Evolutionary conservation across 2,888 invertebrate species (phyloP), one percentile per base, ranked within the genome.

Genomic region (Andrena hattorfiana): DNA sequence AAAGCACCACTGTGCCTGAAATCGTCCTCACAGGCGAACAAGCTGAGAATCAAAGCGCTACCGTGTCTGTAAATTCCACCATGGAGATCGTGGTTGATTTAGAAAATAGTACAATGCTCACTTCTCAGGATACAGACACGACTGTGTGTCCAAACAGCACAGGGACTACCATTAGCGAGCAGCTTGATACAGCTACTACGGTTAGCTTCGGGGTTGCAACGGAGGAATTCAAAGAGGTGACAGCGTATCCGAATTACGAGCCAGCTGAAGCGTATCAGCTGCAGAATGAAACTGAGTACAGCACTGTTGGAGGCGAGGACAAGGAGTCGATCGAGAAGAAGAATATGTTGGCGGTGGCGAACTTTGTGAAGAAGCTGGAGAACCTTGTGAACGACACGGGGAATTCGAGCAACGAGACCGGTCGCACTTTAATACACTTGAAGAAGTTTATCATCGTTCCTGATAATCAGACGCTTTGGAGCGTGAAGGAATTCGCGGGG

Each of bases 301-400:
- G 6, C 4, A 10, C 16, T 0, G 0, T 5, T 16, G 48, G 2
- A 1, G 54, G 26, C 0, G 51, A 28, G 1, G 26, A 0, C 51
- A 32, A 23, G 5, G n/a, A 76, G 2, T 59, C 73, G 8, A 26
- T 59, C 0, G 68, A 80, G 64, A 32, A 78, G 84, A 85, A 82
- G 68, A 90, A 89, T 32, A 85, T 89, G 84, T 26, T 88, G 62
- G 89, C 88, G 4, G 86, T 92, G 6, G 70, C 89, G 28, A 86
- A 87, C 28, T 89, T 91, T n/a, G 81, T 92, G 64, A 83, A 85
- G 32, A 90, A 90, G 35, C 60, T 92, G 4, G 84, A 90, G 60
- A 81, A 79, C 13, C 76, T 90, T 0, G 67, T 89, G 8, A 6
- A 42, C 28, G 83, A 77, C 0, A 75, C 81, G 0, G 86, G 84